Base-by-base conservation (phyloP, 2,113 vertebrate genomes). In the Amphiprion percula region DNA sequence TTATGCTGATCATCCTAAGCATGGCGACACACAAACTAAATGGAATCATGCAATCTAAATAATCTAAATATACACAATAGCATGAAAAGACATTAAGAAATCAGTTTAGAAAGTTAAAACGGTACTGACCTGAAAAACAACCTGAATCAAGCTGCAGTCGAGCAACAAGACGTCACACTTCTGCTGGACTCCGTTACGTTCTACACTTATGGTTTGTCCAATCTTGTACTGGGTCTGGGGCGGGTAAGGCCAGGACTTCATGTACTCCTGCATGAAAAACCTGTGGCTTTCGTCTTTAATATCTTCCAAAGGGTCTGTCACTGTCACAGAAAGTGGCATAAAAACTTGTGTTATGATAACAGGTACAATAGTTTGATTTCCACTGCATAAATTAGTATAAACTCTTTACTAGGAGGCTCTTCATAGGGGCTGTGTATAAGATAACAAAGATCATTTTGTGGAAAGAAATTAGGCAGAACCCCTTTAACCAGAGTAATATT, bases 61-160 rank as follows among this genome's bases (percentile, higher is more conserved):
- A 68, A 58, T 53, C 11, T 21, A 17, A 44, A 68, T 15, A 68
- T 54, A 66, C 39, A 44, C 5, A 28, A 52, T 23, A 64, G 0
- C 4, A 58, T 17, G 17, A 12, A 46, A 56, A 16, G 24, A 5
- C 1, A 72, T 3, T 16, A 41, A 58, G 16, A 66, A 64, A 24
- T 9, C 11, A 49, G 41, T 4, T 15, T 3, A 41, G 2, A 12
- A 8, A 12, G 41, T 15, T 0, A n/a, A 55, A 1, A 2, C 1
- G 19, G 24, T 44, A 80, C 91, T 61, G 10, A 90, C 91, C 77
- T 16, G 0, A 82, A 97, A 97, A n/a, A 95, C 85, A 67, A 99
- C 94, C 77, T 95, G 91, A 69, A 99, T 94, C 62, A 99, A 88
- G 74, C 96, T 99, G 73, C 95, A 90, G 10, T 99, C 97, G 10